Evolutionary conservation across 2,797 vertebrate genomes (phyloP).

Genomic region (Gallirallus australis): DNA sequence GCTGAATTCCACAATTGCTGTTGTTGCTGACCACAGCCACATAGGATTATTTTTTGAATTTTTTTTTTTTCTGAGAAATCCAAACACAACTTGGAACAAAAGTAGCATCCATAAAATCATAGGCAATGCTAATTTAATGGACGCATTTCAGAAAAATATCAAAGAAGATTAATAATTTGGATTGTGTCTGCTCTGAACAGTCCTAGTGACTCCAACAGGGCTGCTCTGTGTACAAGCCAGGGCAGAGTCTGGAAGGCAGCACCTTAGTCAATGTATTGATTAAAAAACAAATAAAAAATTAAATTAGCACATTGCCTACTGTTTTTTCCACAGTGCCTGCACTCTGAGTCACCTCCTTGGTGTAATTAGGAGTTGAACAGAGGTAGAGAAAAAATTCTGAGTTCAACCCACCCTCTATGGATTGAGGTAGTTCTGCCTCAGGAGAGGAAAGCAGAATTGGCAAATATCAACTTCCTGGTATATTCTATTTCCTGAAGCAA

Average conservation of each 20-base stretch:
- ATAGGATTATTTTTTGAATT: background rate
- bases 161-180: conserved; percentile 5
- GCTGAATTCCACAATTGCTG: conserved; percentile 9
- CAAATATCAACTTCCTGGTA: background rate
- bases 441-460: background rate
- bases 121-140: conserved; percentile 48
- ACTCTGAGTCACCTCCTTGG: background rate
- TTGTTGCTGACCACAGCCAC: conserved; percentile 39
- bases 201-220: background rate
- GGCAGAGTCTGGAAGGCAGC: background rate
- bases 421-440: background rate
- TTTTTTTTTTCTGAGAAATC: conserved; percentile 26
- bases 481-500: background rate
- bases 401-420: background rate
- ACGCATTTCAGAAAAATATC: conserved; percentile 60
- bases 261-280: background rate
- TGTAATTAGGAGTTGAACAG: background rate
- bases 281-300: background rate
- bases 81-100: conserved; percentile 41
- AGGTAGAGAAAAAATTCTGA: background rate
- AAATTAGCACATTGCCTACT: background rate
- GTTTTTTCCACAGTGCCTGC: background rate
- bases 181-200: background rate
- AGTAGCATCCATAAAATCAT: conserved; percentile 43
- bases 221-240: background rate